Base-by-base conservation (phyloP, 2,797 vertebrate genomes). In the Parotocinclus haroldoi region DNA sequence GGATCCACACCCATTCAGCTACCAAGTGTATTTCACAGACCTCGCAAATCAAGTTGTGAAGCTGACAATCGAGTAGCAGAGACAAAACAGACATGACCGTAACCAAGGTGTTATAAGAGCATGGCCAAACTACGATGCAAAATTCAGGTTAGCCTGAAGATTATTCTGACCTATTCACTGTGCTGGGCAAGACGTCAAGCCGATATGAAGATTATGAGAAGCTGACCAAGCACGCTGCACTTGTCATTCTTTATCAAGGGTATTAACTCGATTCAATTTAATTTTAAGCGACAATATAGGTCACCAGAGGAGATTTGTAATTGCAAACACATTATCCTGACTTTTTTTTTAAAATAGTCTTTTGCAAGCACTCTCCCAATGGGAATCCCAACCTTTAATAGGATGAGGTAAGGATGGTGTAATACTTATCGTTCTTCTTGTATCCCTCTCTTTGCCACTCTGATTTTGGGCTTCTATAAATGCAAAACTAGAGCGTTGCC, bases 371-470 rank as follows among this genome's bases (percentile, higher is more conserved):
- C 58, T 70, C 69, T 75, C 78, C 74, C 77, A 42, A 14, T 63
- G 82, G 71, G 75, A 81, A 79, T 73, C 71, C 61, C 75, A 83
- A 78, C 78, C 72, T 80, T 85, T 84, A 80, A 80, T 78, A 50
- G 75, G 62, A 68, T 82, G 81, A 83, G 80, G 81, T 81, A 84
- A 87, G 80, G 76, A 79, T 79, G 81, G 84, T 82, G 86, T 75
- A 83, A 82, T 81, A 69, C 69, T 70, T 57, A 5, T 68, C 1
- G 63, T 56, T 66, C 65, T 50, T 69, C 62, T 49, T 63, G 61
- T 9, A 12, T 68, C 69, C 68, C 63, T 66, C 45, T 42, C 13
- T 39, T 57, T 12, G 4, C 10, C 0, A 50, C 39, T 63, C 17
- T 27, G 60, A 18, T 60, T 49, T 50, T 44, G 56, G 48, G 44